These are phyloP conservation scores for Acheta domesticus DNA, from an alignment of 2,888 invertebrate species.

Conservation along the genomic window DNA sequence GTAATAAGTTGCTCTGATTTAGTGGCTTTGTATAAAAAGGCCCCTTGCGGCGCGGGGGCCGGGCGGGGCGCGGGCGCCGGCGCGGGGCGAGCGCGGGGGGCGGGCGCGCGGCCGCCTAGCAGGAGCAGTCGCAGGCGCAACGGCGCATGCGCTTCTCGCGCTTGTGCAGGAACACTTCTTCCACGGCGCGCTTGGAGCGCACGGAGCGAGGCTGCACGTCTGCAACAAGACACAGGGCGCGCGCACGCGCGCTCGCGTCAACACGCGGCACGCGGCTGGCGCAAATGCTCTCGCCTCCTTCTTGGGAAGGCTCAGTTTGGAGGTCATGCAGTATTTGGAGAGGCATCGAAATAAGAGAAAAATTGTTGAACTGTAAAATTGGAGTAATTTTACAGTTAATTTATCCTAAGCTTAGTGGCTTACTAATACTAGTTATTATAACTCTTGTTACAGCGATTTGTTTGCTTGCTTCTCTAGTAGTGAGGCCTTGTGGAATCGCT, in stretches of 20 bases:
- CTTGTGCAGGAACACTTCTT: conserved; percentile 50
- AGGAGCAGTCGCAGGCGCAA: conserved; percentile 73
- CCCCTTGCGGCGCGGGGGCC: not conserved
- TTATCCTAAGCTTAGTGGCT: too few relatives aligned
- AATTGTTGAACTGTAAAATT: too few relatives aligned
- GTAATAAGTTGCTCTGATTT: not conserved
- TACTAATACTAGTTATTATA: not conserved
- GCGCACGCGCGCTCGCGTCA: conserved; percentile 29
- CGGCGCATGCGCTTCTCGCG: conserved; percentile 67
- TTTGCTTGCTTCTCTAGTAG: too few relatives aligned
- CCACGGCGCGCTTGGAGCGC: conserved; percentile 65
- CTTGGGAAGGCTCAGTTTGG: not conserved
- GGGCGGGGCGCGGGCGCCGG: not conserved
- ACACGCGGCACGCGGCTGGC: conserved; percentile 4
- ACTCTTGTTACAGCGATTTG: too few relatives aligned
- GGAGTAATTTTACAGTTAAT: too few relatives aligned
- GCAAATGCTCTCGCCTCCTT: too few relatives aligned
- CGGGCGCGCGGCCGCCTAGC: conserved; percentile 46
- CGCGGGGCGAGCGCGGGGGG: not conserved
- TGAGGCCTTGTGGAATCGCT: too few relatives aligned
- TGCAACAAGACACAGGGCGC: conserved; percentile 48
- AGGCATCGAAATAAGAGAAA: too few relatives aligned
- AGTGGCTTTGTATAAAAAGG: not conserved
- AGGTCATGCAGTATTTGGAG: not conserved
- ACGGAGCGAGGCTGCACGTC: conserved; percentile 78